Percentiles rank a stretch among this genome's conserved stretches.
These are phyloP conservation scores for Carassius auratus DNA, from an alignment of 2,113 vertebrate genomes.

Conservation along the genomic window DNA sequence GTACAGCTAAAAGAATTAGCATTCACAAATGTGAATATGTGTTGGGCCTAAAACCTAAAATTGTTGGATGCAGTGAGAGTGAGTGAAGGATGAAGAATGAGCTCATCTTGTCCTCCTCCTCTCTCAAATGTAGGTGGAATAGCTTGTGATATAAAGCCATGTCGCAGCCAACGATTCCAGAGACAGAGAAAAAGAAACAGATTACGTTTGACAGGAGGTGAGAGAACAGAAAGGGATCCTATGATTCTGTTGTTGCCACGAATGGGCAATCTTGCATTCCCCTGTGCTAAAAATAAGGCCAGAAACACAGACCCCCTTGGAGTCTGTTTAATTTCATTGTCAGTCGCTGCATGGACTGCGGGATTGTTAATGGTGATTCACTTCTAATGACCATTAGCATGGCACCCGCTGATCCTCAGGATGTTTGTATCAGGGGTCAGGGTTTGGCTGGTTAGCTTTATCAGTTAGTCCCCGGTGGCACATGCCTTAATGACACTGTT, in stretches of 20 bases:
- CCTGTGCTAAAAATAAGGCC: conserved; percentile 40
- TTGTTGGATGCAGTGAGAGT: conserved; percentile 9
- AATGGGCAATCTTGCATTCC: conserved; percentile 34
- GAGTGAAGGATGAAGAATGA: conserved; percentile 12
- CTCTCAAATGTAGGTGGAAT: conserved; percentile 32
- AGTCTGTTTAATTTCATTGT: conserved; percentile 43
- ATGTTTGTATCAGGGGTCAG: background rate
- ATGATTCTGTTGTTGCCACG: conserved; percentile 26
- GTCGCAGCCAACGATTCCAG: background rate
- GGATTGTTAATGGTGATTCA: conserved; percentile 25
- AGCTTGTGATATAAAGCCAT: conserved; percentile 19
- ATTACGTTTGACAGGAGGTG: conserved; percentile 39
- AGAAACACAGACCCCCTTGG: conserved; percentile 15
- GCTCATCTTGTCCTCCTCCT: conserved; percentile 30
- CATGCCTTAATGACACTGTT: no score
- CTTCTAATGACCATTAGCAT: background rate
- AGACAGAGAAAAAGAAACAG: conserved; percentile 14
- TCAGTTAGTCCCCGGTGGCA: no score
- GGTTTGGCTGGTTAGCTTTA: background rate
- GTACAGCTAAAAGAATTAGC: background rate
- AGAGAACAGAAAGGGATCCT: conserved; percentile 3
- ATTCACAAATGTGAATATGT: background rate
- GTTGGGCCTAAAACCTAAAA: background rate
- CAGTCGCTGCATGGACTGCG: background rate
- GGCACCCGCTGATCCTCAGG: conserved; percentile 3